These are phyloP conservation scores for Ptilonorhynchus violaceus DNA, from an alignment of 2,113 vertebrate genomes.

Conservation along the genomic window DNA sequence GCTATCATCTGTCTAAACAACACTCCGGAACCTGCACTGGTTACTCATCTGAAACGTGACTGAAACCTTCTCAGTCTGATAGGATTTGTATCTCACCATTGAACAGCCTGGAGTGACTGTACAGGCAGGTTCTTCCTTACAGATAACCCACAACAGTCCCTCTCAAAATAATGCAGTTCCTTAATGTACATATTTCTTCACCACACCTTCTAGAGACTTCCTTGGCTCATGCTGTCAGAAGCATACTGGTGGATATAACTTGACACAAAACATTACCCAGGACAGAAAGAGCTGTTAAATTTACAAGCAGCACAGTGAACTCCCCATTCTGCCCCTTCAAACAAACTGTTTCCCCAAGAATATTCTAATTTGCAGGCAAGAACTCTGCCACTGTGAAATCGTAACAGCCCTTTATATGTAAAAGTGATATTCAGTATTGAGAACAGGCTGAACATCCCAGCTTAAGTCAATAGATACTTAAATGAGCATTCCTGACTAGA, in stretches of 20 bases:
- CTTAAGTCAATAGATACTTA: background rate
- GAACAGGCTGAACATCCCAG: background rate
- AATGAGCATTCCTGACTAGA: background rate
- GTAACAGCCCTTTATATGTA: background rate
- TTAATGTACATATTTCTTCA: background rate
- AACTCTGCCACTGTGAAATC: background rate
- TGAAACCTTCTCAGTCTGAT: background rate
- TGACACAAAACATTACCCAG: background rate
- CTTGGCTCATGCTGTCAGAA: background rate
- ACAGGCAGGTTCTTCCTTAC: background rate
- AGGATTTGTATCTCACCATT: background rate
- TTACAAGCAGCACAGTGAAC: background rate
- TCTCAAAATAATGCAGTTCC: background rate
- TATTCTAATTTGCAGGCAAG: background rate
- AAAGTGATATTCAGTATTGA: background rate
- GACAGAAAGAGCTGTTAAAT: background rate
- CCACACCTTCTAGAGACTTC: background rate
- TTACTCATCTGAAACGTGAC: background rate
- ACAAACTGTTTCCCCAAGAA: background rate
- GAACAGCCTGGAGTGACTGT: rapidly evolving
- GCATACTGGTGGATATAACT: background rate
- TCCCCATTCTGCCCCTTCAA: background rate
- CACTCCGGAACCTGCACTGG: background rate
- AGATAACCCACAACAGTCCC: background rate
- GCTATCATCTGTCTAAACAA: background rate